Conservation (phyloP, 2,113 vertebrate genomes). For the Vombatus ursinus region DNA sequence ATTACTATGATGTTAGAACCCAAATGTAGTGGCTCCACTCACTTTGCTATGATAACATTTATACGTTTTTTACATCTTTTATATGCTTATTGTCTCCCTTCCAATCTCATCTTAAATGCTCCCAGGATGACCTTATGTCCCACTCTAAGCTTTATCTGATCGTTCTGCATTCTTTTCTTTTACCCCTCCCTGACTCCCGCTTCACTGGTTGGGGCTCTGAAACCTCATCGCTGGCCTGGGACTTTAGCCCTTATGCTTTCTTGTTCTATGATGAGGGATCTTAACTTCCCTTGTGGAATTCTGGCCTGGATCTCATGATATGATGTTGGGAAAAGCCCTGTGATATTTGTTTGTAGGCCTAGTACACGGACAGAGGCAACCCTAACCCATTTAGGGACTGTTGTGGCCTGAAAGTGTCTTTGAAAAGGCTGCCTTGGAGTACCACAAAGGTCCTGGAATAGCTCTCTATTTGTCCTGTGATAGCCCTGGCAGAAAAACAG, state of each 20-base stretch:
- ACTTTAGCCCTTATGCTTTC: neutral
- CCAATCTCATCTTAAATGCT: neutral
- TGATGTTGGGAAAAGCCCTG: neutral
- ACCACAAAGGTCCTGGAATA: neutral
- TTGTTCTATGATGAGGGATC: neutral
- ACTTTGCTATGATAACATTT: neutral
- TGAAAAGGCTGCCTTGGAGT: neutral
- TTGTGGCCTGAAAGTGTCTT: neutral
- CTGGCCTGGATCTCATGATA: neutral
- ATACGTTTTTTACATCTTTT: neutral
- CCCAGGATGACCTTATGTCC: neutral
- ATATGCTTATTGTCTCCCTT: neutral
- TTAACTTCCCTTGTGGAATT: neutral
- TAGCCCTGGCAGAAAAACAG: neutral
- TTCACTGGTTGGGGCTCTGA: neutral
- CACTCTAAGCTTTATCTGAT: neutral
- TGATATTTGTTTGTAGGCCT: neutral
- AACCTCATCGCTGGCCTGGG: neutral
- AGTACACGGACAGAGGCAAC: neutral
- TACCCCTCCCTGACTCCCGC: neutral
- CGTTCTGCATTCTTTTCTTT: neutral
- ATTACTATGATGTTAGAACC: neutral
- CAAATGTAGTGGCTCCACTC: neutral
- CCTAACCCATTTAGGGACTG: neutral
- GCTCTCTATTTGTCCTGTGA: constrained; percentile 3